Conservation (phyloP, 2,797 vertebrate species). For the Taeniopygia guttata region DNA sequence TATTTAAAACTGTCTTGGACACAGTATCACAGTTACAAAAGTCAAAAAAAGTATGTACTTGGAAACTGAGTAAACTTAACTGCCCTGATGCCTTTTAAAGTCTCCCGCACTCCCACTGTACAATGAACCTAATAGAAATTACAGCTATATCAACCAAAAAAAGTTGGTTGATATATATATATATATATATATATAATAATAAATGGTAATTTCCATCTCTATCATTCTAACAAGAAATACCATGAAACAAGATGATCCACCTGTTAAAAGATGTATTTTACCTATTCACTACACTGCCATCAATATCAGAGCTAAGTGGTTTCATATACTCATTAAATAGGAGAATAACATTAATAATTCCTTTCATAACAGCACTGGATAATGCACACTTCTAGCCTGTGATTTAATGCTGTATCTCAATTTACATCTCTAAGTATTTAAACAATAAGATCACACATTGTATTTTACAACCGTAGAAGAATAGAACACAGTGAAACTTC, state of each 20-base stretch:
- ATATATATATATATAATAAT: background rate
- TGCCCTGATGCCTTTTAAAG: background rate
- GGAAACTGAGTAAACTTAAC: background rate
- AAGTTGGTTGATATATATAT: background rate
- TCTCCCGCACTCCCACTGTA: rapidly evolving
- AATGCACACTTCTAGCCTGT: background rate
- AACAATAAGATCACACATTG: background rate
- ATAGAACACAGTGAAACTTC: background rate
- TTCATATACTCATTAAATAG: background rate
- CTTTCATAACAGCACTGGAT: background rate
- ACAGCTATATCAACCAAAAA: background rate
- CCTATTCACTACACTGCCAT: background rate
- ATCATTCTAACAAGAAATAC: background rate
- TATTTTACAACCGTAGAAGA: background rate
- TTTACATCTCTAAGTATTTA: background rate
- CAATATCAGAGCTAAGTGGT: background rate
- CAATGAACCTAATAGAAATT: background rate
- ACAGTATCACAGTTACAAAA: background rate
- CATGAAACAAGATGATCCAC: background rate
- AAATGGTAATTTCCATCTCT: background rate
- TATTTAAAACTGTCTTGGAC: background rate
- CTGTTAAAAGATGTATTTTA: background rate
- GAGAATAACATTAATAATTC: background rate
- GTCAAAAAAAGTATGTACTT: background rate
- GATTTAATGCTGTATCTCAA: background rate